Evolutionary conservation across 2,797 vertebrate species (phyloP).

Genomic region (Gallinago solitaria): DNA sequence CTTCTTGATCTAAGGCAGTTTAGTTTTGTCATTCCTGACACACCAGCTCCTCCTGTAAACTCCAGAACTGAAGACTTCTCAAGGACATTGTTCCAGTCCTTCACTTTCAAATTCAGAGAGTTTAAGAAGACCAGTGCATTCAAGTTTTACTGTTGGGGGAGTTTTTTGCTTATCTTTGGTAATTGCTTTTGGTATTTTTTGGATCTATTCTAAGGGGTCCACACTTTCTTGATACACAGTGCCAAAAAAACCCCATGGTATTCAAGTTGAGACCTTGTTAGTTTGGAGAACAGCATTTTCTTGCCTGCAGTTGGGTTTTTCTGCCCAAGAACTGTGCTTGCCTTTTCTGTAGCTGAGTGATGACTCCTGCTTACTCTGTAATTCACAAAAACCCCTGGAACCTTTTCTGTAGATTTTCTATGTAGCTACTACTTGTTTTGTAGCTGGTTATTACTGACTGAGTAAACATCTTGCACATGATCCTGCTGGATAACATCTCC

Average conservation of each 20-base stretch:
- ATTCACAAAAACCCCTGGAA: not conserved
- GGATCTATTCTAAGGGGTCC: not conserved
- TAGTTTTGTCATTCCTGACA: not conserved
- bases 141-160: not conserved
- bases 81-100: not conserved
- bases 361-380: not conserved
- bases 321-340: accelerated
- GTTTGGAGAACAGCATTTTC: not conserved
- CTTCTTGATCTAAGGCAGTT: not conserved
- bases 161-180: too few relatives aligned
- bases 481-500: not conserved
- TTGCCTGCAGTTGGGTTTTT: not conserved
- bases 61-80: not conserved
- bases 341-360: not conserved
- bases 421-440: not conserved
- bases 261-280: not conserved
- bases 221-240: accelerated
- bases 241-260: not conserved
- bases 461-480: not conserved
- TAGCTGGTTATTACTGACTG: not conserved
- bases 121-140: accelerated
- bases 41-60: not conserved
- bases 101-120: not conserved
- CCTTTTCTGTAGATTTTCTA: not conserved
- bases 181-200: not conserved